Evolutionary conservation across 2,797 vertebrate genomes (phyloP).

Genomic region (Falco concolor): DNA sequence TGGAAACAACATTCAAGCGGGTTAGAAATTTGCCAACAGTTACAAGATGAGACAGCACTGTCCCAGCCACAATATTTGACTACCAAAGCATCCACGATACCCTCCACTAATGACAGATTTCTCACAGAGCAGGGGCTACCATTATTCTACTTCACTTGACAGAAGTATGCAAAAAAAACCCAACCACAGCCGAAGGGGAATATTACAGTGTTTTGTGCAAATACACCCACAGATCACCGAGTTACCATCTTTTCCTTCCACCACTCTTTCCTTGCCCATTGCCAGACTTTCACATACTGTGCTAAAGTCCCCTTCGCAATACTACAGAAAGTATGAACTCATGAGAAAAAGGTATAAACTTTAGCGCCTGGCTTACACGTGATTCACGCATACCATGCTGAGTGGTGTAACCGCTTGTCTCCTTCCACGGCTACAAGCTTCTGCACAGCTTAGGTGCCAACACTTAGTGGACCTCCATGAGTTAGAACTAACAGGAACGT

Average conservation of each 20-base stretch:
- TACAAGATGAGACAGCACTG: neutral
- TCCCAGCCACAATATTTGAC: neutral
- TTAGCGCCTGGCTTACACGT: neutral
- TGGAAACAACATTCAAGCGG: slow-evolving; percentile 45
- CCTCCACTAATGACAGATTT: neutral
- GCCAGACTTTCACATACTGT: neutral
- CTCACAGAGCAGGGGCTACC: neutral
- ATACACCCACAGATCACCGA: neutral
- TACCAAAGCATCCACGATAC: neutral
- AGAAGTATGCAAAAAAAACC: neutral
- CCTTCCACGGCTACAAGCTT: neutral
- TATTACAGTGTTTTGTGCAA: neutral
- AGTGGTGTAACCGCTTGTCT: neutral
- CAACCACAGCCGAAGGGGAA: neutral
- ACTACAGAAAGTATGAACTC: neutral
- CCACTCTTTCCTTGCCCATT: neutral
- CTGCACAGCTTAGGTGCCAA: neutral
- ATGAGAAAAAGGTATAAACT: neutral
- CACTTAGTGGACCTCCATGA: neutral
- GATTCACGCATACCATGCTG: neutral
- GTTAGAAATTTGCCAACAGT: neutral
- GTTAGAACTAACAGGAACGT: neutral
- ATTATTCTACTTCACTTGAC: neutral
- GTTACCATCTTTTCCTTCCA: neutral
- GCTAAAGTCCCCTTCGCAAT: neutral